phyloP scores from a whole-genome alignment of 2,888 invertebrate species.

The Pollenia labialis region DNA sequence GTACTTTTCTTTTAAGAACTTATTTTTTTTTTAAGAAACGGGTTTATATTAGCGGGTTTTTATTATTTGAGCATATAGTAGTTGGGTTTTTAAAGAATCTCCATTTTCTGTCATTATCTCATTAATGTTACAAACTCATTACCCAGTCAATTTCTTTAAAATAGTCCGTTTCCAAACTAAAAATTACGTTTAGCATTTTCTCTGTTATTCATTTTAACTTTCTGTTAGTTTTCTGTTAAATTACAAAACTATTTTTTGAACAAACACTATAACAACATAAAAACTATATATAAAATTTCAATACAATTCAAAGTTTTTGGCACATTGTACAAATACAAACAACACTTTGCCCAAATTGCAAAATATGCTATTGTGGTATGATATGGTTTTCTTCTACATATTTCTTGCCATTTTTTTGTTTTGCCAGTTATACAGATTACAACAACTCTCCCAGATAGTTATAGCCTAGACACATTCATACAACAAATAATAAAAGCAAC shows the following conservation, averaged over 20 bases:
- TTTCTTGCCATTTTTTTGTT: not conserved
- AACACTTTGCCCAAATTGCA: slow-evolving; percentile 71
- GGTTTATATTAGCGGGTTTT: no score
- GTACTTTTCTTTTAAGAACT: no score
- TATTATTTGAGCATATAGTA: no score
- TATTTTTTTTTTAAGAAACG: no score
- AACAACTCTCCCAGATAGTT: slow-evolving; percentile 23
- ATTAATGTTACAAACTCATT: not conserved
- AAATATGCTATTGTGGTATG: slow-evolving; percentile 72
- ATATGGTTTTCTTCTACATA: slow-evolving; percentile 42
- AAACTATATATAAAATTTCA: slow-evolving; percentile 78
- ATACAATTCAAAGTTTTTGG: slow-evolving; percentile 83
- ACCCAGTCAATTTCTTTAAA: slow-evolving; percentile 6
- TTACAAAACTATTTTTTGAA: slow-evolving; percentile 58
- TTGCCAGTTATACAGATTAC: not conserved
- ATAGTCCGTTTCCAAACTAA: not conserved
- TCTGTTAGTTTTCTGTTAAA: slow-evolving; percentile 10
- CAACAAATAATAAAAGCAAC: slow-evolving; percentile 42
- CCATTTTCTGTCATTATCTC: no score
- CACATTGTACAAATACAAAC: slow-evolving; percentile 75
- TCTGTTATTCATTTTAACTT: not conserved
- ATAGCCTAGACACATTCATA: slow-evolving; percentile 42
- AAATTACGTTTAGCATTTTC: slow-evolving; percentile 4
- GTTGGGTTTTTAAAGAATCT: no score
- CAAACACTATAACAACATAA: slow-evolving; percentile 44